Base-by-base conservation (phyloP, 2,797 vertebrate genomes). In the Chelon labrosus region DNA sequence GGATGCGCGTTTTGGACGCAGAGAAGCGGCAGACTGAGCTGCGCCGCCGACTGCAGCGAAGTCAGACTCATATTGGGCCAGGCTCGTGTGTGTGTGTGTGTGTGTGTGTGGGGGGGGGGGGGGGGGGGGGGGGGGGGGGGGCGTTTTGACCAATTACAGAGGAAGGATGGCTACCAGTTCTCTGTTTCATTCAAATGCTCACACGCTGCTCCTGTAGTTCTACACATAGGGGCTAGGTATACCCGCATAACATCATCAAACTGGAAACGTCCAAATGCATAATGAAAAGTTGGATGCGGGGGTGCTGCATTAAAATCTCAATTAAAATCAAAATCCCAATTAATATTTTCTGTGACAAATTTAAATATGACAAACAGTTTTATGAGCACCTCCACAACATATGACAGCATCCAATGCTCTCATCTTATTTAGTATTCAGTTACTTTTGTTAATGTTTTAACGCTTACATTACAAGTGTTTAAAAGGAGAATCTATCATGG, bases 41-140 rank as follows among this genome's bases (percentile, higher is more conserved):
- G 72, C 41, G 61, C 83, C 50, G 65, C 41, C 17, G 68, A 55
- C 82, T 69, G 85, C 86, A 58, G 82, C 68, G 63, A 22, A 80
- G 67, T 44, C 50, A 79, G 78, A 14, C 71, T 69, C 85, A 57
- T 53, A 8, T 54, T 70, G 82, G 80, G 54, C 60, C 44, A 51
- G 31, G 42, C 44, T 50, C 71, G 20, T 80, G 65, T 56, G 65
- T 39, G n/a, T n/a, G n/a, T n/a, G n/a, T n/a, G n/a, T n/a, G n/a
- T n/a, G n/a, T n/a, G n/a, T n/a, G n/a, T n/a, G n/a, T n/a, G n/a
- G n/a, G n/a, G n/a, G n/a, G n/a, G n/a, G n/a, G n/a, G n/a, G n/a
- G n/a, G n/a, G n/a, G n/a, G n/a, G 70, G 50, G 69, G 52, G 59
- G 27, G 27, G 27, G 27, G 31, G 70, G 53, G 66, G 49, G 74